A percentile compares a stretch with the other conserved stretches of the same genome.
Evolutionary conservation across 2,888 invertebrate species (phyloP).

Genomic region (Luperina testacea): DNA sequence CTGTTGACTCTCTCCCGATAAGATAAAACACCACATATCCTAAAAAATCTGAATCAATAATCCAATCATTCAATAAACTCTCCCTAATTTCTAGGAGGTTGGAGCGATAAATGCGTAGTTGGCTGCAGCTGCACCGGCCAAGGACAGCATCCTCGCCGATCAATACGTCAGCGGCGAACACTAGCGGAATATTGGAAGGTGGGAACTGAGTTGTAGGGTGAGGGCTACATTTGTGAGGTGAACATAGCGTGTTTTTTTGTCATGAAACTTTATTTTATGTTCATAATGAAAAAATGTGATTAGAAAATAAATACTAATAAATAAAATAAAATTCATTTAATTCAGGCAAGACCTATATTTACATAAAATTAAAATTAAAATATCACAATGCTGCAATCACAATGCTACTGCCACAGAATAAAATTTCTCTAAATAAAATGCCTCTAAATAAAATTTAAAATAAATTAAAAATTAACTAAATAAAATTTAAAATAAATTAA

Average conservation of each 20-base stretch:
- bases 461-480: too few relatives aligned
- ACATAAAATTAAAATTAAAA: too few relatives aligned
- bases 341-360: too few relatives aligned
- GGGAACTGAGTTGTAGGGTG: neutral
- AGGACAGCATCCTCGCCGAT: conserved; percentile 28
- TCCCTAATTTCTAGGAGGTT: neutral
- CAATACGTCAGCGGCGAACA: conserved; percentile 45
- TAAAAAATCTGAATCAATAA: neutral
- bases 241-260: neutral
- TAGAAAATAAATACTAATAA: neutral
- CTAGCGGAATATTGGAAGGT: conserved; percentile 1
- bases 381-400: too few relatives aligned
- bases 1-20: neutral
- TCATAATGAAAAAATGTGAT: neutral
- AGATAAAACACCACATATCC: neutral
- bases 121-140: conserved; percentile 30
- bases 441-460: too few relatives aligned
- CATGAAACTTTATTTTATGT: neutral
- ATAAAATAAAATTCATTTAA: too few relatives aligned
- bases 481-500: too few relatives aligned
- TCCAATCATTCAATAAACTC: neutral
- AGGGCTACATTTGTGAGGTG: neutral
- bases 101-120: neutral
- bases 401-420: too few relatives aligned
- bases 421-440: too few relatives aligned